phyloP scores from a whole-genome alignment of 2,888 invertebrate species.

The Odontothrips loti region DNA sequence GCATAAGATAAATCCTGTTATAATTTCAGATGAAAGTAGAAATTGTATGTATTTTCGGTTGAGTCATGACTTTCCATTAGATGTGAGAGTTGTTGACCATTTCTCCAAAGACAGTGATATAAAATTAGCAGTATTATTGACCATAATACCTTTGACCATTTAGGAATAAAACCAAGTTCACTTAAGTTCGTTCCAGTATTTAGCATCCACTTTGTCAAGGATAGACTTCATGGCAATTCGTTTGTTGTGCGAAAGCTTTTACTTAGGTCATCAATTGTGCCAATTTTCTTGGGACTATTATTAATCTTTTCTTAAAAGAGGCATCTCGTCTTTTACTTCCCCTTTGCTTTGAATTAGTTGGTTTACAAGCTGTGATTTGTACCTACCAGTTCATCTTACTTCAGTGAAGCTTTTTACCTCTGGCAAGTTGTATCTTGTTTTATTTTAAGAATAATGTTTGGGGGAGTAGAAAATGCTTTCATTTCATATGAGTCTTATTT shows the following conservation, averaged over 20 bases:
- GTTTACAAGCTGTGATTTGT: no score
- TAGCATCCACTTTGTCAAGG: not conserved
- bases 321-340: no score
- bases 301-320: no score
- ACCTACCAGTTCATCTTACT: no score
- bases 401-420: no score
- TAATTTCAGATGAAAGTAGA: not conserved
- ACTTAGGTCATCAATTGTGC: not conserved
- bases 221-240: no score
- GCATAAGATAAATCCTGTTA: not conserved
- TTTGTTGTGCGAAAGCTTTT: not conserved
- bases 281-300: not conserved
- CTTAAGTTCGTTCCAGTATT: not conserved
- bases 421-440: no score
- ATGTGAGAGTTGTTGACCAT: not conserved
- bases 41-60: no score
- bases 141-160: not conserved
- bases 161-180: not conserved
- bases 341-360: no score
- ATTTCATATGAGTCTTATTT: no score
- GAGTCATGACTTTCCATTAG: not conserved
- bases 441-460: no score
- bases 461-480: no score
- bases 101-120: constrained; percentile 16
- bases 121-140: constrained; percentile 18